phyloP scores from a whole-genome alignment of 2,888 invertebrate species.

The Melieria crassipennis region DNA sequence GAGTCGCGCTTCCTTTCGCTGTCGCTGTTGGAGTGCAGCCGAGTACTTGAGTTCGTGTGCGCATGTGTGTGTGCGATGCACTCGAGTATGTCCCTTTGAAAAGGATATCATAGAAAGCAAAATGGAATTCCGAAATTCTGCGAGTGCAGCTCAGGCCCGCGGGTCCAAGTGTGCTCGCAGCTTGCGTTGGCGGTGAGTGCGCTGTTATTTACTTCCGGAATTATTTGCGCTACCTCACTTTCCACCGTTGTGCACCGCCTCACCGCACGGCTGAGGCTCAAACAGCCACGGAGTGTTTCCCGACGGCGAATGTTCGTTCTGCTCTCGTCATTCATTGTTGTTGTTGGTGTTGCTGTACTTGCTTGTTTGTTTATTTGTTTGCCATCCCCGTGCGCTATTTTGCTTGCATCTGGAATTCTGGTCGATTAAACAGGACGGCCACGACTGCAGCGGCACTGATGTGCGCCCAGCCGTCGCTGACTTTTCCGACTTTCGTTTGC shows the following conservation, averaged over 20 bases:
- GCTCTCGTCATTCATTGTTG: background rate
- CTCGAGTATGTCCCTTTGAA: slow-evolving; percentile 20
- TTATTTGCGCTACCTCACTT: background rate
- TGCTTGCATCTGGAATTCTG: slow-evolving; percentile 48
- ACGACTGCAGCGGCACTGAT: slow-evolving; percentile 13
- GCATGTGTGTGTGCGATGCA: background rate
- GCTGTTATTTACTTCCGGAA: too few relatives aligned
- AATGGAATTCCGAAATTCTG: slow-evolving; percentile 17
- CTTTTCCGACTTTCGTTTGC: slow-evolving; percentile 40
- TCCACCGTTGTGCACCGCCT: slow-evolving; percentile 10
- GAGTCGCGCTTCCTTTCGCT: too few relatives aligned
- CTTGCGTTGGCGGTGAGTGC: background rate
- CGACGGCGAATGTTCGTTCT: background rate
- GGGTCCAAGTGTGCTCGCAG: background rate
- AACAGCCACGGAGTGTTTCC: slow-evolving; percentile 5
- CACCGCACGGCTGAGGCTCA: slow-evolving; percentile 4
- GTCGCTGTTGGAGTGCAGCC: too few relatives aligned
- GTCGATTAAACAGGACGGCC: slow-evolving; percentile 46
- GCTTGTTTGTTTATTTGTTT: background rate
- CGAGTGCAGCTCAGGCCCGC: background rate
- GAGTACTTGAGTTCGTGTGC: too few relatives aligned
- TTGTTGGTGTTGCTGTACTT: background rate
- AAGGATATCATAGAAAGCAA: slow-evolving; percentile 31
- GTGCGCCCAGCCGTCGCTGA: slow-evolving; percentile 39
- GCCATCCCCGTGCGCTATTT: slow-evolving; percentile 17